Conservation (phyloP, 1,140 invertebrate genomes). For the Melanaphis sacchari region DNA sequence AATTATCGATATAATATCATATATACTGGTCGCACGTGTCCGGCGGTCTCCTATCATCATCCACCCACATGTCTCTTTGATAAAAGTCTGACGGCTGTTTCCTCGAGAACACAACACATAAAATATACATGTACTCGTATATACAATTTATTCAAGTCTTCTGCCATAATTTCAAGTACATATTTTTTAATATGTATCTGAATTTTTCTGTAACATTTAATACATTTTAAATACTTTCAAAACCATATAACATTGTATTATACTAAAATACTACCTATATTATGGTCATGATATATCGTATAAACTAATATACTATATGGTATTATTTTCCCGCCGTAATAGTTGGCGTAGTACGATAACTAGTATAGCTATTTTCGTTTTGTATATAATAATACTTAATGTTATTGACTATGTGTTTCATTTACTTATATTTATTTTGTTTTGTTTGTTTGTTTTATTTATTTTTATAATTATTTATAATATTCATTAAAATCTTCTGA, state of each 20-base stretch:
- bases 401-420: background rate
- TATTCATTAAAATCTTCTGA: background rate
- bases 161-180: background rate
- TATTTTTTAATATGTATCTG: background rate
- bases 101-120: background rate
- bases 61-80: background rate
- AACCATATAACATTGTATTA: background rate
- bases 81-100: conserved; percentile 2
- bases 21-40: background rate
- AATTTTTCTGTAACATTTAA: background rate
- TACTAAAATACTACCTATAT: background rate
- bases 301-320: background rate
- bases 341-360: too few species aligned
- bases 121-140: background rate
- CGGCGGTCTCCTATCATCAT: background rate
- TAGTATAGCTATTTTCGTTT: background rate
- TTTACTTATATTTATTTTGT: too few species aligned
- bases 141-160: background rate
- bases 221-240: background rate
- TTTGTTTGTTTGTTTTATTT: background rate
- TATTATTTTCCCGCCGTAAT: background rate
- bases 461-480: background rate
- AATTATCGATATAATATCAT: background rate
- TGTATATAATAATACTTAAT: background rate
- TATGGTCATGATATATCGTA: background rate